phyloP scores from a whole-genome alignment of 2,797 vertebrate genomes.

The Gorsachius magnificus region DNA sequence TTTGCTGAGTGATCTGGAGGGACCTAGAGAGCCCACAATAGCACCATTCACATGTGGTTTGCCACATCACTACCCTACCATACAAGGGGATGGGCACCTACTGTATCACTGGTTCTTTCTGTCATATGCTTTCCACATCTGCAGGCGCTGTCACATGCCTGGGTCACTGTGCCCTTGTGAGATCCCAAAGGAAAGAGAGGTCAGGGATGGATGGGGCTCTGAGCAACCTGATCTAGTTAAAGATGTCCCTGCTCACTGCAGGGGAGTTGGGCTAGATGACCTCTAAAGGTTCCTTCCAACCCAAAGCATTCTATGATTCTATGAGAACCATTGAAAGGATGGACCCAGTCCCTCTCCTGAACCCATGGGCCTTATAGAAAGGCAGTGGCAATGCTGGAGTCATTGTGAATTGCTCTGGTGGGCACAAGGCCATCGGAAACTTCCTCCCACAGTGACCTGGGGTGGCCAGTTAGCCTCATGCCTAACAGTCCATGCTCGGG shows the following conservation, averaged over 20 bases:
- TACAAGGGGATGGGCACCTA: too few species aligned
- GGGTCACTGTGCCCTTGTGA: accelerated
- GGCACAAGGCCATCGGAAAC: background rate
- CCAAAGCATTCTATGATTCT: too few species aligned
- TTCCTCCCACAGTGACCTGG: background rate
- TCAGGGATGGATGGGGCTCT: background rate
- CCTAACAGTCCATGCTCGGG: background rate
- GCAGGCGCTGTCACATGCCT: background rate
- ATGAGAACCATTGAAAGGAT: background rate
- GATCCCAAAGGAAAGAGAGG: background rate
- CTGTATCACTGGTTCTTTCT: background rate
- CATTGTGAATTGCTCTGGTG: background rate
- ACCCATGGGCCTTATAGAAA: background rate
- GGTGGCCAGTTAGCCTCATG: background rate
- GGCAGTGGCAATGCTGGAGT: background rate
- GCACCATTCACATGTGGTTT: background rate
- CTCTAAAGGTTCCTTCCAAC: too few species aligned
- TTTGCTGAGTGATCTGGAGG: background rate
- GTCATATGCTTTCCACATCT: background rate
- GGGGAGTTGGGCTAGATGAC: too few species aligned
- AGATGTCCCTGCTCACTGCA: too few species aligned
- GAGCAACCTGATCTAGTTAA: too few species aligned
- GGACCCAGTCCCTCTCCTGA: background rate
- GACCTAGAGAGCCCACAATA: background rate
- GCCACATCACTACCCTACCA: background rate